Conservation (phyloP, 2,797 vertebrate genomes). For the Neopelma chrysocephalum region DNA sequence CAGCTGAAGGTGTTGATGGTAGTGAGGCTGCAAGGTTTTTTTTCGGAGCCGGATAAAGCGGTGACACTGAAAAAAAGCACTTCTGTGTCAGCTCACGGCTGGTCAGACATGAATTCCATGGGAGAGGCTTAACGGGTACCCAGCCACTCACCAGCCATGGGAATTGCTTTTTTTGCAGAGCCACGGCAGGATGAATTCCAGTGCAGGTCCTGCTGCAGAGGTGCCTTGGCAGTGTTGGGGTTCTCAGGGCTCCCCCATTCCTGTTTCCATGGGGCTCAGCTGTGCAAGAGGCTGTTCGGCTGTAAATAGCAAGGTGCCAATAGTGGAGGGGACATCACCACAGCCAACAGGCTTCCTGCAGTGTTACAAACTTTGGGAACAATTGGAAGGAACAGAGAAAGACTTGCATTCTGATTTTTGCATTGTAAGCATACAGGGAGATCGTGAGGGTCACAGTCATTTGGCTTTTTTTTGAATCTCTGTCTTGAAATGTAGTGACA, state of each 20-base stretch:
- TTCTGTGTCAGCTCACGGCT: background rate
- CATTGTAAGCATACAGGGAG: fast-evolving
- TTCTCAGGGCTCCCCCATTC: background rate
- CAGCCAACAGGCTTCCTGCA: background rate
- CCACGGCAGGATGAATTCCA: background rate
- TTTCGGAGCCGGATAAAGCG: background rate
- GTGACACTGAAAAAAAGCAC: background rate
- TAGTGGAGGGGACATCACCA: too few relatives aligned
- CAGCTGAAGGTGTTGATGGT: background rate
- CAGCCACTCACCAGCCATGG: fast-evolving
- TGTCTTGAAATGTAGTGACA: fast-evolving
- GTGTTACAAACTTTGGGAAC: fast-evolving
- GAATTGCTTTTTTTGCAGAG: background rate
- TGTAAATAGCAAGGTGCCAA: background rate
- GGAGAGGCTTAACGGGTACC: background rate
- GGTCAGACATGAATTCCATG: fast-evolving
- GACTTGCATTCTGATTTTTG: background rate
- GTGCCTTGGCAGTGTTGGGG: background rate
- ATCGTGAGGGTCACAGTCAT: fast-evolving
- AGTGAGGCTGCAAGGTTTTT: background rate
- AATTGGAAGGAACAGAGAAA: background rate
- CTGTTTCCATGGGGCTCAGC: background rate
- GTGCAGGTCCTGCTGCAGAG: background rate
- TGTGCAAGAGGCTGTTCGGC: fast-evolving
- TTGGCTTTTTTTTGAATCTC: fast-evolving